Evolutionary conservation across 2,113 vertebrate species (phyloP).

Genomic region (Ivindomyrus marchei): DNA sequence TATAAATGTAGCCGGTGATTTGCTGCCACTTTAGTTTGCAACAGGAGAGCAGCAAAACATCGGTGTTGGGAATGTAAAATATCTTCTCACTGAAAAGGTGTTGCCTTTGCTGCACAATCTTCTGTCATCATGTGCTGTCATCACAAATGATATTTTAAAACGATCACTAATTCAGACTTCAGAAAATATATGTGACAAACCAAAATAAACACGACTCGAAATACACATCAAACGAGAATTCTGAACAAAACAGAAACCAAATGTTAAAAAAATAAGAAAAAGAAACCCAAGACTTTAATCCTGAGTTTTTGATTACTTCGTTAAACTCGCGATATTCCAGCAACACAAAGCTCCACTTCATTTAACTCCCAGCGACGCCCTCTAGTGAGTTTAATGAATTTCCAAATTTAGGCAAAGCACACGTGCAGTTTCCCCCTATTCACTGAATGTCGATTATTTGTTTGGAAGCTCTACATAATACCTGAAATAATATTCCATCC

Average conservation of each 20-base stretch:
- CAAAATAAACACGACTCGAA: background rate
- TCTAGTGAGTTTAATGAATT: slow-evolving; percentile 8
- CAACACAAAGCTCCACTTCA: background rate
- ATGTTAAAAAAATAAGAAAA: background rate
- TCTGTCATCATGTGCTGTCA: background rate
- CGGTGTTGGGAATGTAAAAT: background rate
- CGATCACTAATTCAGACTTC: background rate
- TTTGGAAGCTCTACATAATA: background rate
- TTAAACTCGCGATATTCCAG: background rate
- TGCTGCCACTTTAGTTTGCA: background rate
- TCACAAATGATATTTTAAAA: background rate
- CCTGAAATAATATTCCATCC: background rate
- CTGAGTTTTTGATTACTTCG: background rate
- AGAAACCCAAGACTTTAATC: background rate
- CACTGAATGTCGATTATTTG: background rate
- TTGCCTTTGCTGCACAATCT: background rate
- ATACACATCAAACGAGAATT: background rate
- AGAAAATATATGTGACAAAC: background rate
- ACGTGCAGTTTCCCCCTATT: background rate
- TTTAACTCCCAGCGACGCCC: background rate
- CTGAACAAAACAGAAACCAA: background rate
- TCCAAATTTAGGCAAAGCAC: background rate
- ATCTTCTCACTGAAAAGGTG: background rate
- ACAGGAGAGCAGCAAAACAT: background rate
- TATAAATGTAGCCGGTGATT: background rate